Evolutionary conservation across 2,113 vertebrate genomes (phyloP), one percentile per base, ranked within the genome.

Genomic region (Labrus mixtus): DNA sequence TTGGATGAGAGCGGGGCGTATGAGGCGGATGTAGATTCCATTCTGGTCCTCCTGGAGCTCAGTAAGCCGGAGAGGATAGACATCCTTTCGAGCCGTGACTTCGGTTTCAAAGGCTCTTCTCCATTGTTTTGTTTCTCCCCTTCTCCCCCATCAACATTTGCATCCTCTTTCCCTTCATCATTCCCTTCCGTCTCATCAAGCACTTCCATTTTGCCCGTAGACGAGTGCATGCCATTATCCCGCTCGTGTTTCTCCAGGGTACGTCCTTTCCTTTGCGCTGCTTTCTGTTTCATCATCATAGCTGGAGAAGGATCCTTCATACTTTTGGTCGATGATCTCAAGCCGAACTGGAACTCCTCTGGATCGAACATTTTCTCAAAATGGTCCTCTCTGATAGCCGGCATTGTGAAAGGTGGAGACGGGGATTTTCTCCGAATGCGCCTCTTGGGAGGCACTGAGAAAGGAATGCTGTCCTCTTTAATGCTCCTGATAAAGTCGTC

Each of bases 331-430:
- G 91, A 95, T 85, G 95, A 97, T 67, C 96, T 93, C 65, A 97
- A 90, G 8, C 98, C 98, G 59, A 98, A 94, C 45, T 95, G 95
- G 72, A 99, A 99, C 19, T 95, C 33, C 0, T 87, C 94, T 37
- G 96, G 95, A 86, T 99, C 96, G 66, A 98, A 95, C 0, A 95
- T 92, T 87, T 94, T 98, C 89, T 99, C 97, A 53, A 96, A 93
- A 60, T 79, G 91, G 87, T 97, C 96, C 89, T 98, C 97, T 9
- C 94, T 97, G 66, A 98, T 99, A 2, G 96, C 95, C 1, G 97
- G 97, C 95, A 99, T 91, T 54, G 90, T 94, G 8, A 96, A 97
- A 29, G 93, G 94, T 15, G 96, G 95, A 8, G 93, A 74, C 1
- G 93, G 92, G 0, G 93, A 91, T 82, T 95, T 98, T 0, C 93